phyloP scores from a whole-genome alignment of 2,797 vertebrate species.

The Silurus aristotelis region DNA sequence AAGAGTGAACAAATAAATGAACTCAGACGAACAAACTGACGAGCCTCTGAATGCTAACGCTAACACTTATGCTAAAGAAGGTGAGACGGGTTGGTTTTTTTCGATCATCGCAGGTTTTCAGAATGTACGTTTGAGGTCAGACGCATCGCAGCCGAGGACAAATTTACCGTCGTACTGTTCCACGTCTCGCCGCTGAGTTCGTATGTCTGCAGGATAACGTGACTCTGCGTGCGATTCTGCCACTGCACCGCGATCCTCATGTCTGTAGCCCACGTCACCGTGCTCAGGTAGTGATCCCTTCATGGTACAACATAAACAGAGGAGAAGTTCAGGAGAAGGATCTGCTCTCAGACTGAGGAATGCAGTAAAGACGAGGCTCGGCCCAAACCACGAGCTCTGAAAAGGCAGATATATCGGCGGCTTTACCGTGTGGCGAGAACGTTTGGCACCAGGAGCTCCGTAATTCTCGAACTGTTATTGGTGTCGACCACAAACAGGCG shows the following conservation, averaged over 20 bases:
- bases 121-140: not conserved
- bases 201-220: constrained; percentile 84
- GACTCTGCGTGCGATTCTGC: constrained; percentile 86
- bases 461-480: constrained; percentile 60
- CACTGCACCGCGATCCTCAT: constrained; percentile 87
- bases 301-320: not conserved
- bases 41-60: not conserved
- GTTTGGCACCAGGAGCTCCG: constrained; percentile 77
- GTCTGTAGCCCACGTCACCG: constrained; percentile 89
- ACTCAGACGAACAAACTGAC: not conserved
- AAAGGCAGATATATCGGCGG: not conserved
- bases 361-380: not conserved
- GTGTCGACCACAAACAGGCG: constrained; percentile 84
- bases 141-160: not conserved
- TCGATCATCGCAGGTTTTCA: not conserved
- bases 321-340: not conserved
- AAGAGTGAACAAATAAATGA: not conserved
- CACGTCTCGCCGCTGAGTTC: constrained; percentile 63
- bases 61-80: not conserved
- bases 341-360: not conserved
- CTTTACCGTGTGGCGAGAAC: constrained; percentile 77
- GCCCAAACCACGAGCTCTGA: not conserved
- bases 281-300: constrained; percentile 91
- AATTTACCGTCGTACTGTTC: constrained; percentile 29
- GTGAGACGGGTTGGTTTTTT: not conserved